Base-by-base conservation (phyloP, 2,888 invertebrate species). In the Poecilobothrus nobilitatus region DNA sequence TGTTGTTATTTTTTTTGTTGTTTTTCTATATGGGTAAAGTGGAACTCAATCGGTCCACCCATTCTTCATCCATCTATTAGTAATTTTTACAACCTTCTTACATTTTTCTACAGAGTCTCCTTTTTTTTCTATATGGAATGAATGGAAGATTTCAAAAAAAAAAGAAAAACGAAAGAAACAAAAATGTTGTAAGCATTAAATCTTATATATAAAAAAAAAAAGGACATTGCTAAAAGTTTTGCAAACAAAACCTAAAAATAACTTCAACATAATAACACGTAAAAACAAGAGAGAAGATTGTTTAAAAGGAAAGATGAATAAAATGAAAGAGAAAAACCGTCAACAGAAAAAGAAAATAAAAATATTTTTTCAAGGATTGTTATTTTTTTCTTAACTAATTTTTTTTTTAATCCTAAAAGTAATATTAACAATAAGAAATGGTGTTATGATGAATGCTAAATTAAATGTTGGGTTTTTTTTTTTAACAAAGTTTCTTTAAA, bases 211-310 rank as follows among this genome's bases (percentile, higher is more conserved):
- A 53, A 2, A 53, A 53, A 18, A 53, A 53, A 53, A 53, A 53
- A 53, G 53, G 53, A 53, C 53, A 53, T 53, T 53, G 15, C 18
- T 53, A 53, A 53, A 53, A 53, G 53, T 53, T 53, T 53, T 53
- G n/a, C 53, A 53, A 53, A 53, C 53, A 53, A 53, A 53, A 53
- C 53, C 53, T 53, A 53, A 53, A 53, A 53, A 53, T 53, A 53
- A 53, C 53, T 53, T 53, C 18, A 53, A 53, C 2, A 53, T 53
- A 53, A 53, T 53, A 53, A 53, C 4, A 41, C 7, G 53, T n/a
- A n/a, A 18, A 5, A 18, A 18, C 53, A 53, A 18, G 2, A 53
- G 53, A 18, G 18, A 6, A 53, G 2, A 41, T 9, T 15, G 9
- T 15, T 1, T 15, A 41, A 41, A 9, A 41, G 12, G 15, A 41